A percentile compares a stretch with the other conserved stretches of the same genome.
These are phyloP conservation scores for Cherax quadricarinatus DNA, from an alignment of 1,140 invertebrate species.

Conservation along the genomic window DNA sequence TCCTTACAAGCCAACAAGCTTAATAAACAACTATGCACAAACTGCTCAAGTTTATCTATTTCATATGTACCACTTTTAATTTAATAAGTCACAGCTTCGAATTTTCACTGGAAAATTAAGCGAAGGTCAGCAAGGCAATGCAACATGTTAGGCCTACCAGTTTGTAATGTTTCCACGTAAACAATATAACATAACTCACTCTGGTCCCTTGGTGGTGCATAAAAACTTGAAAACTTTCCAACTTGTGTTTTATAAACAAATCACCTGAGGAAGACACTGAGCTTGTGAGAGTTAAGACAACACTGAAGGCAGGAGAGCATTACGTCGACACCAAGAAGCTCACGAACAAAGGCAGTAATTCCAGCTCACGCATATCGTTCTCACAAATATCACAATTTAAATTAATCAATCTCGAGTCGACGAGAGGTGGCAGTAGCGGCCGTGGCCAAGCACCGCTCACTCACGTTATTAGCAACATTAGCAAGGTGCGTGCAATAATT, in stretches of 20 bases:
- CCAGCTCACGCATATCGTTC: conserved; percentile 14
- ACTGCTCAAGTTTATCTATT: no score
- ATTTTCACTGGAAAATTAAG: no score
- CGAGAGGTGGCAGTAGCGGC: background rate
- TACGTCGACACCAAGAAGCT: background rate
- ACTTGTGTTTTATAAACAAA: conserved; percentile 7
- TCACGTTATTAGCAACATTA: background rate
- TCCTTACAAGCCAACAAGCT: no score
- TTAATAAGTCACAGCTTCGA: no score
- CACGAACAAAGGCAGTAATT: conserved; percentile 20
- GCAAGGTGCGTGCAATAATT: conserved; percentile 11
- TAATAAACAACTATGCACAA: no score
- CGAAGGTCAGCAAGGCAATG: no score
- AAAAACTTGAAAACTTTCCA: background rate
- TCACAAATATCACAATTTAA: background rate
- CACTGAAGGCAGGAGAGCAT: background rate
- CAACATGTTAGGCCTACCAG: no score
- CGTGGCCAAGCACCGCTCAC: background rate
- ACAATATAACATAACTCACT: background rate
- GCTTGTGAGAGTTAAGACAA: background rate
- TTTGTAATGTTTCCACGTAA: background rate
- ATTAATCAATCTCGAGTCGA: background rate
- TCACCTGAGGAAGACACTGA: background rate
- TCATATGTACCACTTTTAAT: no score
- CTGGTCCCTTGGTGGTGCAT: background rate